Percentiles rank a stretch among this genome's conserved stretches.
phyloP scores from a whole-genome alignment of 2,113 vertebrate genomes.

The Cyprinus carpio region DNA sequence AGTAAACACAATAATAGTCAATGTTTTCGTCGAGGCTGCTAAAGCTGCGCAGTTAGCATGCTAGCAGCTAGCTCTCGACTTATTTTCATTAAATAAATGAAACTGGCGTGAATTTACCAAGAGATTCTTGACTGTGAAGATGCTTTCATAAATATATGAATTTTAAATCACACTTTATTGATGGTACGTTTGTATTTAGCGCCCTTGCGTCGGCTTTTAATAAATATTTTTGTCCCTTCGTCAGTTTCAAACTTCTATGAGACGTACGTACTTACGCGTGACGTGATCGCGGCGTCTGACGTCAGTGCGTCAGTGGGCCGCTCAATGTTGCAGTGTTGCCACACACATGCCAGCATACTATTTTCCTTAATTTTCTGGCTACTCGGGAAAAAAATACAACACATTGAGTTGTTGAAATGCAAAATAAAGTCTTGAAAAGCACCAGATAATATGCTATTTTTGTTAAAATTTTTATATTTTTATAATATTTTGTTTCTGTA shows the following conservation, averaged over 20 bases:
- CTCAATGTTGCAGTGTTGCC: neutral
- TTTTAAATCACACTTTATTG: slow-evolving; percentile 74
- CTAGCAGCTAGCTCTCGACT: slow-evolving; percentile 46
- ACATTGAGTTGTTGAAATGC: neutral
- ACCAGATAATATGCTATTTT: neutral
- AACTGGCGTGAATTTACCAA: slow-evolving; percentile 64
- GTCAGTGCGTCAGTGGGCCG: slow-evolving; percentile 2
- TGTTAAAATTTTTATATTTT: no score
- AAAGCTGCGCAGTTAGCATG: slow-evolving; percentile 56
- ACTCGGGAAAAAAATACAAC: neutral
- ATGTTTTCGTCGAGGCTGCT: slow-evolving; percentile 26
- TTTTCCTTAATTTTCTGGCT: neutral
- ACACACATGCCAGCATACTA: neutral
- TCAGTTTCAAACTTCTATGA: slow-evolving; percentile 65
- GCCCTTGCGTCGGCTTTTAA: slow-evolving; percentile 74
- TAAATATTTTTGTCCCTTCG: slow-evolving; percentile 70
- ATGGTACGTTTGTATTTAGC: slow-evolving; percentile 77
- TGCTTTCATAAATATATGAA: slow-evolving; percentile 58
- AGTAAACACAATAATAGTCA: neutral
- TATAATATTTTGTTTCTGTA: no score
- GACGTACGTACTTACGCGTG: slow-evolving; percentile 54
- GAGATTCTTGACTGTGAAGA: slow-evolving; percentile 54
- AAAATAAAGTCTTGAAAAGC: neutral
- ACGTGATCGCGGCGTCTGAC: slow-evolving; percentile 46
- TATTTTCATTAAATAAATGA: slow-evolving; percentile 51